Evolutionary conservation across 2,888 invertebrate genomes (phyloP).

Genomic region (Fissipunctia ypsillon): DNA sequence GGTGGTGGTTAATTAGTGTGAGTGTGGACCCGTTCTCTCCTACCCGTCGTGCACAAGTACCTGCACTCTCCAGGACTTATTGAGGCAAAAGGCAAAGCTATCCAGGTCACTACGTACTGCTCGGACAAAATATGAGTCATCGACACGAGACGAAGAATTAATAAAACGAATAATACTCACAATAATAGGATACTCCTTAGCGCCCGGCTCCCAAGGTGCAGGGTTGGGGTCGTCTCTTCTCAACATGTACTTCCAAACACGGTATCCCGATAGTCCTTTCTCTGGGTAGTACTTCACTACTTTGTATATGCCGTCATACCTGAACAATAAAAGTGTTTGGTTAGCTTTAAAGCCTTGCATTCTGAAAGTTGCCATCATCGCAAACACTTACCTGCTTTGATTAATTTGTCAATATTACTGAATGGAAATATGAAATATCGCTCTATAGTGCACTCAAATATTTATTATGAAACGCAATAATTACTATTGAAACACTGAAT

Average conservation of each 20-base stretch:
- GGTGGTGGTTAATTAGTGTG: not conserved
- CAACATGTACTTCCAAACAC: constrained; percentile 95
- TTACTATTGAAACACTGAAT: not conserved
- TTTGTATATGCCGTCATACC: constrained; percentile 97
- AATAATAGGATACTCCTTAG: constrained; percentile 90
- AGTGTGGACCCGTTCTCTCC: not conserved
- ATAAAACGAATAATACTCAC: constrained; percentile 70
- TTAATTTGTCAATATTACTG: not conserved
- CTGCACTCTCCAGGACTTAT: not conserved
- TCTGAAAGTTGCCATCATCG: not conserved
- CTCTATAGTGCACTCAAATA: not conserved
- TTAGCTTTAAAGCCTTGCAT: not conserved
- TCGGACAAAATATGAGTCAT: not conserved
- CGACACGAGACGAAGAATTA: not conserved
- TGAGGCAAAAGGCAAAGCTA: not conserved
- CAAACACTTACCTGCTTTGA: not conserved
- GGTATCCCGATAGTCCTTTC: constrained; percentile 94
- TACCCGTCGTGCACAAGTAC: not conserved
- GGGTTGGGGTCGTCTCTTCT: constrained; percentile 94
- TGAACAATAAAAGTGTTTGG: constrained; percentile 60
- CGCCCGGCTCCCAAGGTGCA: constrained; percentile 94
- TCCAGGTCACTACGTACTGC: not conserved
- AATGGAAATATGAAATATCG: not conserved
- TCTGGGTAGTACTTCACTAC: constrained; percentile 95
- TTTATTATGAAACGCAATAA: not conserved